phyloP scores from a whole-genome alignment of 2,797 vertebrate species.

The Hydrolagus colliei region DNA sequence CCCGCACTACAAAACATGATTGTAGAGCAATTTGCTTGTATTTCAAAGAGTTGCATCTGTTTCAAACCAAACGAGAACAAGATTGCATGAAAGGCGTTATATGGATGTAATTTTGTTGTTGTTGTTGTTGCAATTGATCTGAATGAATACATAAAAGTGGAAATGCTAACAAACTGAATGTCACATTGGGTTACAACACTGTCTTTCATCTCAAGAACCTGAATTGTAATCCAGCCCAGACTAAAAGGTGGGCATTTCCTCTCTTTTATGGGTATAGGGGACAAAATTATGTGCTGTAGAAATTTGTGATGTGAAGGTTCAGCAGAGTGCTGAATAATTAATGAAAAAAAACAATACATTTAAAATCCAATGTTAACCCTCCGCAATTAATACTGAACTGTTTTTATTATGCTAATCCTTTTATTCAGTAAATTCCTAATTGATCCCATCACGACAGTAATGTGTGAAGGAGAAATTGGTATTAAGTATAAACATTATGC shows the following conservation, averaged over 20 bases:
- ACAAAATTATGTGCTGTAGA: neutral
- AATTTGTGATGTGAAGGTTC: neutral
- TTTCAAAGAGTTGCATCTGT: conserved; percentile 7
- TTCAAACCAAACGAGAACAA: conserved; percentile 4
- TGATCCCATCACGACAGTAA: neutral
- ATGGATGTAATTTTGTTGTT: no score
- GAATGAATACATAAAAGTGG: neutral
- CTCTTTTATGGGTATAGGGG: neutral
- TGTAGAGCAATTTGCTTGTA: neutral
- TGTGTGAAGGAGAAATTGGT: neutral
- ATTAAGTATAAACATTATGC: neutral
- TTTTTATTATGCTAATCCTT: neutral
- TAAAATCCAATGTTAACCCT: neutral
- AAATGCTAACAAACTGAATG: neutral
- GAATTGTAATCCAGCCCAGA: neutral
- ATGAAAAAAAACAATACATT: neutral
- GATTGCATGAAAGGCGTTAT: neutral
- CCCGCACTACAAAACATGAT: neutral
- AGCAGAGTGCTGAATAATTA: neutral
- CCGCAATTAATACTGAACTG: conserved; percentile 7
- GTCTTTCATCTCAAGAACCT: neutral
- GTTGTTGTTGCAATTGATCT: neutral
- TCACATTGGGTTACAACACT: neutral
- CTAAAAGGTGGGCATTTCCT: neutral
- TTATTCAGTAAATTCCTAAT: neutral